Evolutionary conservation across 1,140 invertebrate genomes (phyloP).

Genomic region (Caenorhabditis remanei): DNA sequence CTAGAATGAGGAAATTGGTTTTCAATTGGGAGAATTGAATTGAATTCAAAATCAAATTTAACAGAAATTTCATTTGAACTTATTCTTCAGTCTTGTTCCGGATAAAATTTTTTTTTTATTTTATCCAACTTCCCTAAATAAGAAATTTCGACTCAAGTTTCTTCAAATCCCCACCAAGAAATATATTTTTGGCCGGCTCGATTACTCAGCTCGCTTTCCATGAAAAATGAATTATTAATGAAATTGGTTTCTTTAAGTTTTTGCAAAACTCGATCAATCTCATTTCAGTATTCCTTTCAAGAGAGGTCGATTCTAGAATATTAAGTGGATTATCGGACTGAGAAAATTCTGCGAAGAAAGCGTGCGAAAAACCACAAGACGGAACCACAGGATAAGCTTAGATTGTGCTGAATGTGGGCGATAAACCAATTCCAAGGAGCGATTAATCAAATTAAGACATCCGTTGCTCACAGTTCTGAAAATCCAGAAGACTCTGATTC

Average conservation of each 20-base stretch:
- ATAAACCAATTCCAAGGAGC: neutral
- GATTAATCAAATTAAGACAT: neutral
- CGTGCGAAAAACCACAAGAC: neutral
- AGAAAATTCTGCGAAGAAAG: neutral
- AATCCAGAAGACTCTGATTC: neutral
- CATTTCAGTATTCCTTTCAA: neutral
- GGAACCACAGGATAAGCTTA: neutral
- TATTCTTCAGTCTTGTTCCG: neutral
- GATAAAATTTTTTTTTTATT: too few relatives aligned
- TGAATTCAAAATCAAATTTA: conserved; percentile 31
- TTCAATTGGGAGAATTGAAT: neutral
- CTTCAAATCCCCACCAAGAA: too few relatives aligned
- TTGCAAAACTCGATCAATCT: neutral
- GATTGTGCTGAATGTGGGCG: neutral
- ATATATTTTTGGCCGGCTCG: neutral
- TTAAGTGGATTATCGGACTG: neutral
- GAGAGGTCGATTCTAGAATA: neutral
- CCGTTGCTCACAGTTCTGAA: neutral
- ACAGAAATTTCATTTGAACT: neutral
- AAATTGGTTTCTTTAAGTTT: neutral
- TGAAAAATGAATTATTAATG: conserved; percentile 21
- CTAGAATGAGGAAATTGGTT: conserved; percentile 24
- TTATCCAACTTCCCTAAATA: too few relatives aligned
- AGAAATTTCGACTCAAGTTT: too few relatives aligned
- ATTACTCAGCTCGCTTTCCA: conserved; percentile 1